Conservation (phyloP, 2,797 vertebrate species). For the Peromyscus aztecus region DNA sequence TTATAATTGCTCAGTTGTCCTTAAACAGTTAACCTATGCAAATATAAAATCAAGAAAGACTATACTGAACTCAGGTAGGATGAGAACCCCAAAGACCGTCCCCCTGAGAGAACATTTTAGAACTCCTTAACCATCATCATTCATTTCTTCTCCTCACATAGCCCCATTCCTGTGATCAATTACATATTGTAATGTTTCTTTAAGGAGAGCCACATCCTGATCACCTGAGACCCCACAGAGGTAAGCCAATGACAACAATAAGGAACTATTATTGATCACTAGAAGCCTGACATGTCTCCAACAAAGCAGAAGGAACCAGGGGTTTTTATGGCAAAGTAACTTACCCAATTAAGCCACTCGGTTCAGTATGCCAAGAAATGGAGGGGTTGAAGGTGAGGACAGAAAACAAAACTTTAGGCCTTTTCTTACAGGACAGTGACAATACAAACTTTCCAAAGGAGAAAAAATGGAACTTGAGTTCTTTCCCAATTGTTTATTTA, state of each 20-base stretch:
- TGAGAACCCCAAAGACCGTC: background rate
- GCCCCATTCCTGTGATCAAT: background rate
- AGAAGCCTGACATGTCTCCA: background rate
- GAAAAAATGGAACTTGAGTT: background rate
- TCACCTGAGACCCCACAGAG: background rate
- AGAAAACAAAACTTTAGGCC: background rate
- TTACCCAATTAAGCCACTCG: background rate
- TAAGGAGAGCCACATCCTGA: background rate
- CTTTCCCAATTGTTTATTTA: background rate
- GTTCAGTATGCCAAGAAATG: background rate
- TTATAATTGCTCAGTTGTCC: background rate
- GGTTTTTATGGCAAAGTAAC: background rate
- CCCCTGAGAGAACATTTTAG: background rate
- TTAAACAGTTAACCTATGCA: constrained; percentile 46
- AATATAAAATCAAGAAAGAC: background rate
- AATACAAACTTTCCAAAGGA: constrained; percentile 21
- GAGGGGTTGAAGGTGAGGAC: background rate
- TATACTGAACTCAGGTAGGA: background rate
- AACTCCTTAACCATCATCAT: background rate
- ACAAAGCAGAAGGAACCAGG: constrained; percentile 21
- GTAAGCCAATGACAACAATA: constrained; percentile 5
- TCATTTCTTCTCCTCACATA: background rate
- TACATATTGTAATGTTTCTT: constrained; percentile 30
- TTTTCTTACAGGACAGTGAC: background rate
- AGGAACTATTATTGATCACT: constrained; percentile 14